Evolutionary conservation across 2,113 vertebrate genomes (phyloP).

Genomic region (Okapia johnstoni): DNA sequence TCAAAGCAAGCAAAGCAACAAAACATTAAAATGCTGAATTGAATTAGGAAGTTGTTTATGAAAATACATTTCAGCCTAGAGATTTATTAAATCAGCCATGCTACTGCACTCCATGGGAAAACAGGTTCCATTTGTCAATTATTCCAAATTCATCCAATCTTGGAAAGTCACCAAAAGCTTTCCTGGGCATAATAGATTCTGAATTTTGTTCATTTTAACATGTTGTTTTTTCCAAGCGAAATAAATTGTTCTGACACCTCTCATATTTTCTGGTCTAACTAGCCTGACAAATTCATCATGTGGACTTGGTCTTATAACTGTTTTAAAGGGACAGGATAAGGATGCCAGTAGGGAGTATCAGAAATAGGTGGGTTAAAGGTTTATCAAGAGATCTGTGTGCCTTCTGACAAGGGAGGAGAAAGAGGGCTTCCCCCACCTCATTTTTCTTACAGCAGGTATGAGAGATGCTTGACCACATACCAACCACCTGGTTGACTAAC

Average conservation of each 20-base stretch:
- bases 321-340: not conserved
- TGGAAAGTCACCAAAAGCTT: conserved; percentile 47
- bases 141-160: conserved; percentile 47
- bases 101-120: not conserved
- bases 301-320: not conserved
- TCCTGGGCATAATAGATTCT: conserved; percentile 44
- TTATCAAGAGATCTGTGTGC: not conserved
- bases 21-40: conserved; percentile 47
- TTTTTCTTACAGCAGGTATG: not conserved
- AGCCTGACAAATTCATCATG: not conserved
- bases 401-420: too few relatives aligned
- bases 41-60: conserved; percentile 68
- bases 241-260: conserved; percentile 27
- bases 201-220: conserved; percentile 44
- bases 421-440: rapidly evolving
- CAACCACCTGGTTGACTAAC: not conserved
- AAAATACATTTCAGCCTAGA: conserved; percentile 58
- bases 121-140: conserved; percentile 32
- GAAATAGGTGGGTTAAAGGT: not conserved
- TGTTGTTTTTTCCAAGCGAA: conserved; percentile 43
- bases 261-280: not conserved
- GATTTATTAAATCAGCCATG: conserved; percentile 55
- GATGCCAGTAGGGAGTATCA: too few relatives aligned
- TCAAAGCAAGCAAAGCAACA: conserved; percentile 60
- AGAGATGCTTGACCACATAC: too few relatives aligned